Evolutionary conservation across 2,888 invertebrate genomes (phyloP).

Genomic region (Axea sp.): DNA sequence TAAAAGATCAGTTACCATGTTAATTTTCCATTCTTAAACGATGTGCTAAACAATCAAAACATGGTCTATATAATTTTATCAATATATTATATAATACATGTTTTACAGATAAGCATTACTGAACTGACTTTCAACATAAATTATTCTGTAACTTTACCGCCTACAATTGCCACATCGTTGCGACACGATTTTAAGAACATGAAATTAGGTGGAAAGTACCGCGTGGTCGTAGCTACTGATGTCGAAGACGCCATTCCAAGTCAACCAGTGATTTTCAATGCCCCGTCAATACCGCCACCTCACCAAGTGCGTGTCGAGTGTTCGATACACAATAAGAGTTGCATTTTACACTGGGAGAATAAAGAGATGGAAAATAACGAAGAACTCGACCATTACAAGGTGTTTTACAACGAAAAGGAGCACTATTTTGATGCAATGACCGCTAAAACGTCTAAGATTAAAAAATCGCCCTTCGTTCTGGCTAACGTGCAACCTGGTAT

Average conservation of each 20-base stretch:
- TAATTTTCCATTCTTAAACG: no score
- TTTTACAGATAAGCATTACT: slow-evolving; percentile 80
- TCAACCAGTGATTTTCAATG: slow-evolving; percentile 80
- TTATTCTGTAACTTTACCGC: slow-evolving; percentile 79
- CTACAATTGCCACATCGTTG: slow-evolving; percentile 80
- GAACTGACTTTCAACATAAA: slow-evolving; percentile 80
- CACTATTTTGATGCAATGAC: slow-evolving; percentile 79
- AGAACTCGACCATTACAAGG: slow-evolving; percentile 81
- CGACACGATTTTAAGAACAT: slow-evolving; percentile 81
- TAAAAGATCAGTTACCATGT: no score
- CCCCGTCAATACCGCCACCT: slow-evolving; percentile 83
- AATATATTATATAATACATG: no score
- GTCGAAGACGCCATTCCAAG: slow-evolving; percentile 79
- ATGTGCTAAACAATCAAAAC: no score
- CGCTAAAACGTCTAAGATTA: slow-evolving; percentile 79
- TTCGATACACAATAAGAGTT: slow-evolving; percentile 81
- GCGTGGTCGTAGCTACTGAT: slow-evolving; percentile 80
- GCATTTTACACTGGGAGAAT: slow-evolving; percentile 85
- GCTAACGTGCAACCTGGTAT: slow-evolving; percentile 80
- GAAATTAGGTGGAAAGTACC: slow-evolving; percentile 81
- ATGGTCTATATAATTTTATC: no score
- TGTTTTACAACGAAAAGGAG: slow-evolving; percentile 82
- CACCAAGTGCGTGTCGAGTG: slow-evolving; percentile 83
- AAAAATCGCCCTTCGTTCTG: slow-evolving; percentile 82
- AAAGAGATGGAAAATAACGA: slow-evolving; percentile 72